Evolutionary conservation across 2,797 vertebrate species (phyloP).

Genomic region (Oreochromis mossambicus): DNA sequence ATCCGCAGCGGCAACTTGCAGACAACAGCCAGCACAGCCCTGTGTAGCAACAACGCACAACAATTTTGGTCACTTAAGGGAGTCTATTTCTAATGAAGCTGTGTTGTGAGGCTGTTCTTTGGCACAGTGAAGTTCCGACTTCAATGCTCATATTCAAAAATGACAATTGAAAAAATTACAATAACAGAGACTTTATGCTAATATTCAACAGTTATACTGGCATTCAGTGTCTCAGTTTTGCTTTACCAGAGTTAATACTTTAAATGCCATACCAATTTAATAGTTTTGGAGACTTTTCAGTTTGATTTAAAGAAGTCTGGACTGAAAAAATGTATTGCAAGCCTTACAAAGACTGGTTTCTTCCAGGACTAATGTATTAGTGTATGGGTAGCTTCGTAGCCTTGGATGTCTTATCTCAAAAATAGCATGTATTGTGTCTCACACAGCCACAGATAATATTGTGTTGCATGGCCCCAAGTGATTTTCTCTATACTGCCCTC

Average conservation of each 20-base stretch:
- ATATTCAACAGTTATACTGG: background rate
- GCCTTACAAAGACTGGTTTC: background rate
- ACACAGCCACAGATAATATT: background rate
- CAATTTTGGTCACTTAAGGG: background rate
- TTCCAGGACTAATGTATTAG: background rate
- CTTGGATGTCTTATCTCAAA: background rate
- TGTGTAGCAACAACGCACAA: background rate
- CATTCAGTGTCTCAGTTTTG: background rate
- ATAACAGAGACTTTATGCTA: background rate
- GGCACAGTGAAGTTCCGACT: background rate
- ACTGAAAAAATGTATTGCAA: background rate
- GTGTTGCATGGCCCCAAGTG: background rate
- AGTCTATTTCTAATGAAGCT: background rate
- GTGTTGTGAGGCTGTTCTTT: background rate
- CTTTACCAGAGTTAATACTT: background rate
- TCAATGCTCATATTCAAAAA: background rate
- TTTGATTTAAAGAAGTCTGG: background rate
- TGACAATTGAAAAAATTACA: background rate
- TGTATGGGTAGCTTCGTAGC: background rate
- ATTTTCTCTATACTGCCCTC: background rate
- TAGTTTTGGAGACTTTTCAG: background rate
- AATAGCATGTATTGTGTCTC: background rate
- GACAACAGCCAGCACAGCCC: background rate
- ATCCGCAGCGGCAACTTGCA: background rate
- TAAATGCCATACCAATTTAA: background rate